phyloP scores from a whole-genome alignment of 2,888 invertebrate genomes.

The Toxonevra muliebris region DNA sequence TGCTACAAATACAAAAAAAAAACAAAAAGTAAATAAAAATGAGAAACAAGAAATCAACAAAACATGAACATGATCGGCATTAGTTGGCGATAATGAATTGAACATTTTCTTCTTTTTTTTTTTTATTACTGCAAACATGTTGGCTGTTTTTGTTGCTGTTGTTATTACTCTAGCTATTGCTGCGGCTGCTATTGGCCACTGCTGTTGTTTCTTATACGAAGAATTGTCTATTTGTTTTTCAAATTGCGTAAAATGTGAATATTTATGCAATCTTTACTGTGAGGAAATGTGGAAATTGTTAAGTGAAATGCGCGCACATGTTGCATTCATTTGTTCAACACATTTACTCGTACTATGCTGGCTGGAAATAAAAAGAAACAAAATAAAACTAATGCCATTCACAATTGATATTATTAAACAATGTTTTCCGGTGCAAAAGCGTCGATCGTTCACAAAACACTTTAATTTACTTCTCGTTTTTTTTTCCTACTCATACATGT shows the following conservation, averaged over 20 bases:
- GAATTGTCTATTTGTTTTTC: conserved; percentile 26
- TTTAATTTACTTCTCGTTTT: too few relatives aligned
- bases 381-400: too few relatives aligned
- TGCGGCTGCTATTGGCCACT: neutral
- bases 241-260: conserved; percentile 22
- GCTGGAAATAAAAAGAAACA: too few relatives aligned
- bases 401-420: too few relatives aligned
- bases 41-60: neutral
- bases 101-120: conserved; percentile 26
- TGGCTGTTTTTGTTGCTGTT: conserved; percentile 3
- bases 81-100: conserved; percentile 31
- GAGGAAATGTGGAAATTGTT: conserved; percentile 10
- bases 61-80: conserved; percentile 25
- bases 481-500: too few relatives aligned
- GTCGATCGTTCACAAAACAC: too few relatives aligned
- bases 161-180: neutral
- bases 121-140: conserved; percentile 26
- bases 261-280: too few relatives aligned
- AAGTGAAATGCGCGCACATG: conserved; percentile 27
- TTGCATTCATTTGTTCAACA: conserved; percentile 30
- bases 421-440: too few relatives aligned
- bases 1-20: neutral
- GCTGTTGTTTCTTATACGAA: neutral
- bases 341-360: neutral
- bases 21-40: neutral